phyloP scores from a whole-genome alignment of 1,140 invertebrate species.

The Drosophila pachea region DNA sequence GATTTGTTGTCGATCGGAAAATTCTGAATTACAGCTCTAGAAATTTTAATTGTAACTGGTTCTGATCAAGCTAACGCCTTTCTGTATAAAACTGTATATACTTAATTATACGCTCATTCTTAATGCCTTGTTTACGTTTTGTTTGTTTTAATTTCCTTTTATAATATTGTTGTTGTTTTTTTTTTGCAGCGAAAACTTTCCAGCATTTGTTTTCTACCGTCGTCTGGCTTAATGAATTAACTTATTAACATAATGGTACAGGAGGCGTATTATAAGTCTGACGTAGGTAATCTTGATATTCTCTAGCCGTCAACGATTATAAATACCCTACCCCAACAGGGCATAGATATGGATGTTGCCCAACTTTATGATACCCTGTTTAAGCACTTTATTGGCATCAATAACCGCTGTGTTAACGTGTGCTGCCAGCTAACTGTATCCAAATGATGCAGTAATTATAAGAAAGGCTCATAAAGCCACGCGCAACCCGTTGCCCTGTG shows the following conservation, averaged over 20 bases:
- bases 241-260: conserved; percentile 1
- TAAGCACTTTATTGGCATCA: not conserved
- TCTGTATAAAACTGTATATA: not conserved
- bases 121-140: conserved; percentile 10
- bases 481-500: not conserved
- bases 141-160: not conserved
- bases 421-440: not conserved
- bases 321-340: no score
- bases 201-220: not conserved
- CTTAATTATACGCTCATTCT: conserved; percentile 8
- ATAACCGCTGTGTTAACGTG: not conserved
- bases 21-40: not conserved
- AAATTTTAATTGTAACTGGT: conserved; percentile 1
- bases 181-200: conserved; percentile 7
- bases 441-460: not conserved
- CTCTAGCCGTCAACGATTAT: not conserved
- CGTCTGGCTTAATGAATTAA: not conserved
- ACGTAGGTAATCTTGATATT: not conserved
- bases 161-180: no score
- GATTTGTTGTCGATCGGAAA: not conserved
- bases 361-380: not conserved
- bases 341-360: no score
- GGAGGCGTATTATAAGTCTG: not conserved
- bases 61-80: not conserved
- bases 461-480: not conserved